Conservation (phyloP, 2,888 invertebrate genomes). For the Netelia inedita region DNA sequence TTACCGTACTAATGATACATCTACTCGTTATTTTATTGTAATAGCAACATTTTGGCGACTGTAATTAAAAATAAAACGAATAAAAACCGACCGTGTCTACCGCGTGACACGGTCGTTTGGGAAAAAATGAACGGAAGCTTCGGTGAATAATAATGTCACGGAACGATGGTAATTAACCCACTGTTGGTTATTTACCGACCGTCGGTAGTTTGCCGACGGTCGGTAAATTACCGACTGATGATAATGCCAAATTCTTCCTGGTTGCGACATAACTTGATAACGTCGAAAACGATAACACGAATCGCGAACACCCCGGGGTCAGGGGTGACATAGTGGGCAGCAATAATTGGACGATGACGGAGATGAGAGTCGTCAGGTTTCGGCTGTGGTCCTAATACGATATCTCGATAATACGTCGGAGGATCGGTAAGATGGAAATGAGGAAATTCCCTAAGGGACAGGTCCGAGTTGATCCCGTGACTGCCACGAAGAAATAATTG, state of each 20-base stretch:
- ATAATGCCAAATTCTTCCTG: neutral
- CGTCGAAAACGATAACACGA: neutral
- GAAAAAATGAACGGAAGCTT: no score
- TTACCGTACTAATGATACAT: slow-evolving; percentile 21
- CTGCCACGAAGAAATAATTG: slow-evolving; percentile 31
- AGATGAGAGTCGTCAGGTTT: neutral
- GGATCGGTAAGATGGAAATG: neutral
- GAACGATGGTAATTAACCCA: neutral
- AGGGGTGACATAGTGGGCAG: no score
- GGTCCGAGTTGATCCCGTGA: slow-evolving; percentile 32
- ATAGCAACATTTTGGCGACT: neutral
- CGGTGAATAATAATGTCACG: neutral
- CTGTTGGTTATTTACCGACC: slow-evolving; percentile 9
- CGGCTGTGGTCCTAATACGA: slow-evolving; percentile 5
- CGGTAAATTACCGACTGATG: slow-evolving; percentile 3
- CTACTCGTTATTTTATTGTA: slow-evolving; percentile 24
- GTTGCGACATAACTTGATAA: slow-evolving; percentile 1
- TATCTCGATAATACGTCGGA: slow-evolving; percentile 14
- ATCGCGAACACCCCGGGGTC: neutral
- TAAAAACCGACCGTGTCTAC: neutral
- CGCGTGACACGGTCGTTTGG: no score
- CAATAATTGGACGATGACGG: neutral
- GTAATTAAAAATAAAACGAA: neutral
- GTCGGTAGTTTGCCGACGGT: neutral
- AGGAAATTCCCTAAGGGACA: slow-evolving; percentile 23